These are phyloP conservation scores for Cricetomys ansorgei DNA, from an alignment of 2,113 vertebrate genomes.

Conservation along the genomic window DNA sequence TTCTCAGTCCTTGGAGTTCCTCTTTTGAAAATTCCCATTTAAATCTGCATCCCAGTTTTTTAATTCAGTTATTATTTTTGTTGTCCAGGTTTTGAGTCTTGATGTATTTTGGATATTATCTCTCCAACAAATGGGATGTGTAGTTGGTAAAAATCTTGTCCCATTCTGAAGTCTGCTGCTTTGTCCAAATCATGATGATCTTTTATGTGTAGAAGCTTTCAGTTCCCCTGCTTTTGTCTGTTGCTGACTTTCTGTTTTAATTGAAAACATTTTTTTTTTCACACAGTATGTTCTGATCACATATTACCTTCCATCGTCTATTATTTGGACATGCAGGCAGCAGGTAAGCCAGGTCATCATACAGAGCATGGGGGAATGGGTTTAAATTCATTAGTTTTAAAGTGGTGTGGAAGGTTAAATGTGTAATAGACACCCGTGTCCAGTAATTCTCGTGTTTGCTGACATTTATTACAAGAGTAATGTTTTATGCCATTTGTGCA, in stretches of 20 bases:
- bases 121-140: not conserved
- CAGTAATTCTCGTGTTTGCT: not conserved
- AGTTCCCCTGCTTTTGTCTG: too few species aligned
- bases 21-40: not conserved
- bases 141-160: not conserved
- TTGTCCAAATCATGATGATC: not conserved
- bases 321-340: not conserved
- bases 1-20: not conserved
- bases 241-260: not conserved
- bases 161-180: not conserved
- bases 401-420: not conserved
- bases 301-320: not conserved
- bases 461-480: not conserved
- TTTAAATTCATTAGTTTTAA: not conserved
- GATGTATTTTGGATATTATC: not conserved
- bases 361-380: not conserved
- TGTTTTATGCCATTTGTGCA: not conserved
- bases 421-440: not conserved
- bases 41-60: too few species aligned
- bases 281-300: not conserved
- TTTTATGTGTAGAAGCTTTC: not conserved
- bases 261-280: not conserved
- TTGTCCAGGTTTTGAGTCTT: not conserved
- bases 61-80: not conserved
- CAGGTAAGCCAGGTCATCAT: not conserved